Evolutionary conservation across 2,113 vertebrate species (phyloP), one percentile per base, ranked within the genome.

Genomic region (Thryonomys swinderianus): DNA sequence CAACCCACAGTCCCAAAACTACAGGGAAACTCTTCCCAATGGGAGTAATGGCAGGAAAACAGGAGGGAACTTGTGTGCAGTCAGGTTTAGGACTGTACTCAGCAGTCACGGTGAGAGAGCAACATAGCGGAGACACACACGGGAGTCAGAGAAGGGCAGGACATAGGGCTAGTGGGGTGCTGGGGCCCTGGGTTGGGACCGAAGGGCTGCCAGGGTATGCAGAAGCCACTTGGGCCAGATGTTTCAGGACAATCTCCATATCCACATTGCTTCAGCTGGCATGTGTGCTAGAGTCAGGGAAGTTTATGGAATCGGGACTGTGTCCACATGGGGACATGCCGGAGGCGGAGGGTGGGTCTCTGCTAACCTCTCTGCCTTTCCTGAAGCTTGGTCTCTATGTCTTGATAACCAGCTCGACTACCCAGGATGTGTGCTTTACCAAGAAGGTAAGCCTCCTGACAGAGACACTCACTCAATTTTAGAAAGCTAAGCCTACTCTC

Each of bases 1-100:
- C 20, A 88, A 73, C 59, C 55, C 73, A 61, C 57, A 92, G 85
- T 88, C 64, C 82, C 42, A 7, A 95, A 93, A 92, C 71, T 85
- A 67, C 42, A 87, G 82, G 64, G 69, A 64, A 90, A 85, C 84
- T 94, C 85, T 92, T 94, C 91, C 64, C 42, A 67, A 27, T 79
- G 45, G 14, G 5, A 53, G 80, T n/a, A 62, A 42, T 89, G 88
- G 64, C 76, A 66, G 34, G 85, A 71, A 85, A 64, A 66, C 76
- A 80, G 88, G 85, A 92, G 90, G 86, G 93, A 92, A 62, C 81
- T 92, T 76, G 69, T 69, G 34, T 9, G 57, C 30, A 82, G 40
- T 84, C 87, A 90, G 82, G 90, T 88, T 83, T 84, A 83, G 12
- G 30, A 76, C 55, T 76, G 82, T 74, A 21, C 59, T 78, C 18